Evolutionary conservation across 2,797 vertebrate genomes (phyloP), one percentile per base, ranked within the genome.

Genomic region (Hipposideros larvatus): DNA sequence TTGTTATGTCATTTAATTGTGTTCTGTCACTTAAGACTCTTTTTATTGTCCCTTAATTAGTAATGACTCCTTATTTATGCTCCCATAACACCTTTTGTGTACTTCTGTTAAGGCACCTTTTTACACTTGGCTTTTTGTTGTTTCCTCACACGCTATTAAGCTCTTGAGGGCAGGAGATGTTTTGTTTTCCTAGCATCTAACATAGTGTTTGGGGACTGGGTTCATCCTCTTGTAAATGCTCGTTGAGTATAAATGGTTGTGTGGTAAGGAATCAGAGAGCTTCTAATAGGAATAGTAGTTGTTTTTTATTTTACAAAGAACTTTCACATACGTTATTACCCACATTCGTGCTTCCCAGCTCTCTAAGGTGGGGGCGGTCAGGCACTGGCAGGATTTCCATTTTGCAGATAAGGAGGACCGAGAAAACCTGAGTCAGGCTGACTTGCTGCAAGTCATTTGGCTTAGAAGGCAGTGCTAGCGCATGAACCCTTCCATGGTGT

Each of bases 241-340:
- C 68, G 37, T 34, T 82, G 48, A 66, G 31, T 66, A 26, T 57
- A 43, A 82, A 68, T 82, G 26, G 18, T 63, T 89, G 26, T 83
- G 14, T 65, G 43, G 16, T 82, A 92, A 77, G 59, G 28, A 95
- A 59, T 92, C 66, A 86, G 26, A 31, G 75, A 37, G 31, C 77
- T 95, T 90, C 79, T 88, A 87, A 92, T 14, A 78, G 65, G 34
- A 77, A 61, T 80, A 71, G 57, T 80, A n/a, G 43, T n/a, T 70
- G 55, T 82, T 90, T 90, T 82, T 78, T 71, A 84, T 78, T 87
- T 93, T 68, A 63, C 53, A 65, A 84, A 63, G 79, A 28, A 61
- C 11, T n/a, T 68, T 83, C n/a, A 37, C 26, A 46, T n/a, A 21
- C n/a, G 37, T 37, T 37, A 37, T 53, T 43, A 19, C 71, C 46